Evolutionary conservation across 1,140 invertebrate genomes (phyloP).

Genomic region (Caerostris darwini): DNA sequence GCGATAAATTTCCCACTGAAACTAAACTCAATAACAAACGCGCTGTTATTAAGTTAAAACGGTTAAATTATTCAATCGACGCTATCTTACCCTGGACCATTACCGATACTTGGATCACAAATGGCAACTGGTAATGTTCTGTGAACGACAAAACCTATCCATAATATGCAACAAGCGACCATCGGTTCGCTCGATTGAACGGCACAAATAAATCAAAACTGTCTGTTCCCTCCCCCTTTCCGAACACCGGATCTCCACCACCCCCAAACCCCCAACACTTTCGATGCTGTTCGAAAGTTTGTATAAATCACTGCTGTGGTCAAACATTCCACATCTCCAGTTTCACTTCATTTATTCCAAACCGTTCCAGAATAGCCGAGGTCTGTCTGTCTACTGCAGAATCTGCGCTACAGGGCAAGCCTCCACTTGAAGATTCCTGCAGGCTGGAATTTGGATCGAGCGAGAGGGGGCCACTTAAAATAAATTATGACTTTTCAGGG

Average conservation of each 20-base stretch:
- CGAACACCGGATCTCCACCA: background rate
- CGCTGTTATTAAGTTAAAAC: background rate
- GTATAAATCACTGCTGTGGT: slow-evolving; percentile 55
- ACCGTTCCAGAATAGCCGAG: background rate
- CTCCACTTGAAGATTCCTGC: background rate
- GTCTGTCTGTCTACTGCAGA: background rate
- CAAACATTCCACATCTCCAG: slow-evolving; percentile 51
- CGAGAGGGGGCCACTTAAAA: slow-evolving; percentile 45
- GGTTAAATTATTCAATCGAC: background rate
- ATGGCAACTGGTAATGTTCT: background rate
- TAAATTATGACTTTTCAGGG: slow-evolving; percentile 35
- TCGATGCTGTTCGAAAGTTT: background rate
- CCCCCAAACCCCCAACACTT: background rate
- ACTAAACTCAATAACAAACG: background rate
- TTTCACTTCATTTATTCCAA: slow-evolving; percentile 47
- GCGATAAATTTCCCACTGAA: background rate
- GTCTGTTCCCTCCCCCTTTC: background rate
- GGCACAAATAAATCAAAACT: slow-evolving; percentile 21
- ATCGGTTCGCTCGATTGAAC: background rate
- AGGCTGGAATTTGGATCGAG: background rate
- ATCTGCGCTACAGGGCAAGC: background rate
- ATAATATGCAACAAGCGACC: background rate
- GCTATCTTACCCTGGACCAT: background rate
- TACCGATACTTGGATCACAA: background rate
- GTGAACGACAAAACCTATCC: background rate